phyloP scores from a whole-genome alignment of 2,888 invertebrate species.

The Drosophila quasianomalipes region DNA sequence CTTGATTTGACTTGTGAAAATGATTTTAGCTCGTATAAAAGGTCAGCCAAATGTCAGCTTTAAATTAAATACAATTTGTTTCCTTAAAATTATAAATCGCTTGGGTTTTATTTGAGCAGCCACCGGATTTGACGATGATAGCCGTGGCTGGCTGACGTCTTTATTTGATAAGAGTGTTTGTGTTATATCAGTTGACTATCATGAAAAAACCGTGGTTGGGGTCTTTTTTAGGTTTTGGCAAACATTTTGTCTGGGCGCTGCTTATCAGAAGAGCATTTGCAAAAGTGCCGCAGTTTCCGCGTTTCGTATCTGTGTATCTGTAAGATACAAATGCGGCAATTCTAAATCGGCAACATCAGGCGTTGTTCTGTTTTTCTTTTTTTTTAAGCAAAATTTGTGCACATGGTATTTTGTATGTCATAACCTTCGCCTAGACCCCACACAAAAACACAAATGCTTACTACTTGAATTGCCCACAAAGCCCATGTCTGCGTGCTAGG shows the following conservation, averaged over 20 bases:
- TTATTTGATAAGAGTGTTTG: slow-evolving; percentile 37
- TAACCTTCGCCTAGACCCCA: slow-evolving; percentile 78
- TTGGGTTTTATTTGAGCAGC: slow-evolving; percentile 6
- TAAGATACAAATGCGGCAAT: slow-evolving; percentile 78
- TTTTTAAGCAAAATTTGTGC: slow-evolving; percentile 50
- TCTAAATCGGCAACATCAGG: slow-evolving; percentile 30
- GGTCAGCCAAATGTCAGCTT: slow-evolving; percentile 39
- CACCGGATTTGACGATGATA: slow-evolving; percentile 43
- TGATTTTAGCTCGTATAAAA: slow-evolving; percentile 27
- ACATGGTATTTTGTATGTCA: slow-evolving; percentile 64
- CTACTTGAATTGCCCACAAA: slow-evolving; percentile 20
- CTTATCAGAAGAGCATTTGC: slow-evolving; percentile 63
- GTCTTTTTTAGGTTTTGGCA: slow-evolving; percentile 46
- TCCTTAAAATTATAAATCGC: slow-evolving; percentile 48
- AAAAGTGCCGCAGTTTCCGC: slow-evolving; percentile 62
- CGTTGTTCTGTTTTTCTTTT: slow-evolving; percentile 15
- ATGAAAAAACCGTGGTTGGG: neutral
- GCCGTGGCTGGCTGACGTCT: slow-evolving; percentile 23
- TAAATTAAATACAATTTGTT: slow-evolving; percentile 70
- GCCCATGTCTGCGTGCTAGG: slow-evolving; percentile 28
- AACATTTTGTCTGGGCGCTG: slow-evolving; percentile 44
- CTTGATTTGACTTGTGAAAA: slow-evolving; percentile 40
- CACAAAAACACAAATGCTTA: slow-evolving; percentile 45
- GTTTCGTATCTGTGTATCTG: slow-evolving; percentile 36
- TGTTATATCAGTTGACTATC: slow-evolving; percentile 20